Base-by-base conservation (phyloP, 2,797 vertebrate genomes). In the Muscicapa comitata region DNA sequence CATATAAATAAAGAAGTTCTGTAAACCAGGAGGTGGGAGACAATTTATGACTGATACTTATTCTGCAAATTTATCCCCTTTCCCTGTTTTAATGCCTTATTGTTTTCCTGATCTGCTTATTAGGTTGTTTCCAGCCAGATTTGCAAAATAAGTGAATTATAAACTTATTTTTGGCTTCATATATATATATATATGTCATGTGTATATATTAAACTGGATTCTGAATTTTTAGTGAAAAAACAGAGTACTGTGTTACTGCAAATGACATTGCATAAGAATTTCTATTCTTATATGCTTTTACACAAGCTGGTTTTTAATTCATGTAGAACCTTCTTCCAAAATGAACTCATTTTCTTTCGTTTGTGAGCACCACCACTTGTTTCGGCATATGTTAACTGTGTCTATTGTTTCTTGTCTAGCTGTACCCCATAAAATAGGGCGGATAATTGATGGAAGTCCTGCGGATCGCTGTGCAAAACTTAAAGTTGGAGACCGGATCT, bases 361-460 rank as follows among this genome's bases (percentile, higher is more conserved):
- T 73, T 81, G 45, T 87, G 74, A 57, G 18, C 20, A 23, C 63
- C 48, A 50, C 29, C 33, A 7, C 31, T 72, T 50, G 5, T 66
- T 82, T 53, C 74, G 75, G 71, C 24, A 5, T 38, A 15, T 35
- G 28, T 37, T 97, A 92, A 96, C 70, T 86, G 81, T 93, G 68
- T 7, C 71, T 79, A 10, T 92, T 94, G 75, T 97, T 95, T 73
- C 88, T 94, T 92, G 84, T 94, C 95, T 96, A 99, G 99, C 98
- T 96, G 99, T 99, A 96, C 99, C 99, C 87, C 99, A 99, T 92
- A 99, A 99, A 98, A 99, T 99, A 40, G 99, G 99, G 45, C 98
- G 99, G 95, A 99, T 99, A 98, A 99, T 99, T 96, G 99, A 99
- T 96, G 98, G 99, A 95, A 99, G 99, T 93, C 99, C 99, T 59